Evolutionary conservation across 2,113 vertebrate species (phyloP).

Genomic region (Rhabdornis inornatus): DNA sequence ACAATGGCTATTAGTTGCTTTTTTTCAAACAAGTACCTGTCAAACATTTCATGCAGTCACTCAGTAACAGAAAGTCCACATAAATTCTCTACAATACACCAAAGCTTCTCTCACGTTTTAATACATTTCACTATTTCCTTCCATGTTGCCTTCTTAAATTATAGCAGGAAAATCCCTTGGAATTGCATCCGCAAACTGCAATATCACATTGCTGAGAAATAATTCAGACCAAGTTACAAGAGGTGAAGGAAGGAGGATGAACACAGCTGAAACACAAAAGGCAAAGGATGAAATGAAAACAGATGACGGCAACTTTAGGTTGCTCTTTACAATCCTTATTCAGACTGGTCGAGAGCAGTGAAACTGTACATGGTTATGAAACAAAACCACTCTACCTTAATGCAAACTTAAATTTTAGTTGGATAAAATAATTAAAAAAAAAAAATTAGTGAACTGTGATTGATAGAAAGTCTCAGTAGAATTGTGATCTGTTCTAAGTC

Average conservation of each 20-base stretch:
- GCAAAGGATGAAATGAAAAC: neutral
- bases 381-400: neutral
- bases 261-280: neutral
- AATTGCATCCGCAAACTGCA: accelerated
- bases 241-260: neutral
- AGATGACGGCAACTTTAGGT: neutral
- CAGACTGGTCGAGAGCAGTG: neutral
- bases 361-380: neutral
- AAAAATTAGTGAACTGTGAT: neutral
- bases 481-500: neutral
- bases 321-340: neutral
- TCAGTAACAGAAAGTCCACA: neutral
- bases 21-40: neutral
- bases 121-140: neutral
- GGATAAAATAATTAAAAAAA: too few species aligned
- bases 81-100: neutral
- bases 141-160: neutral
- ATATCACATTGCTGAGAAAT: neutral
- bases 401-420: neutral
- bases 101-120: neutral
- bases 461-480: neutral
- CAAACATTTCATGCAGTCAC: neutral
- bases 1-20: neutral
- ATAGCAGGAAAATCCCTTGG: neutral
- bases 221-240: neutral